A percentile compares a stretch with the other conserved stretches of the same genome.
Conservation (phyloP, 2,113 vertebrate genomes). For the zebrafish (Danio rerio) region GRCz12tu NC_133180.1:16453001-16453500, state of each 20-base stretch:
- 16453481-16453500: background rate
- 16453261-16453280: background rate
- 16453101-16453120: constrained; percentile 41
- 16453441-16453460: constrained; percentile 37
- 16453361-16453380: constrained; percentile 53
- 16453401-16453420: constrained; percentile 61
- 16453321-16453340: constrained; percentile 42
- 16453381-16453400: constrained; percentile 67
- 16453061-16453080: constrained; percentile 52
- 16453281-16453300: constrained; percentile 26
- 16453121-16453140: constrained; percentile 44
- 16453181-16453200: constrained; percentile 2
- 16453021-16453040: constrained; percentile 21
- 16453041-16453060: background rate
- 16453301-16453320: constrained; percentile 47
- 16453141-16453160: constrained; percentile 48
- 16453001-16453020: constrained; percentile 22
- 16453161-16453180: constrained; percentile 30
- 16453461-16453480: constrained; percentile 47
- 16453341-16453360: constrained; percentile 49
- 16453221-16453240: constrained; percentile 46
- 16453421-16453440: constrained; percentile 56
- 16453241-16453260: constrained; percentile 19
- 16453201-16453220: constrained; percentile 51
- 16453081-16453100: constrained; percentile 44